These are phyloP conservation scores for Hylaeus volcanicus DNA, from an alignment of 1,140 invertebrate genomes.

Conservation along the genomic window DNA sequence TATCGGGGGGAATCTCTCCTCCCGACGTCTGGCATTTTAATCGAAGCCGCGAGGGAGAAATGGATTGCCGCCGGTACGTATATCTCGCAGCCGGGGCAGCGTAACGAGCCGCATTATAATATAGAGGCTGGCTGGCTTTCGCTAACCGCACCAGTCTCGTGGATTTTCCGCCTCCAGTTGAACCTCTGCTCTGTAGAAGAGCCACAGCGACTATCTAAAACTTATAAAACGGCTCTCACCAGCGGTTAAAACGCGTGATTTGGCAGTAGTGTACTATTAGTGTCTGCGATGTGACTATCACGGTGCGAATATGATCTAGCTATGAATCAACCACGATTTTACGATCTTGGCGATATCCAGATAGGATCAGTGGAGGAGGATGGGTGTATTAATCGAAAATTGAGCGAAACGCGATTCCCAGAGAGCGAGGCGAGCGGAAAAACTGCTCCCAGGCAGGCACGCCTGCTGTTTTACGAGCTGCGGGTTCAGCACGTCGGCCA, in stretches of 20 bases:
- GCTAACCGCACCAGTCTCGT: neutral
- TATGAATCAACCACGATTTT: no score
- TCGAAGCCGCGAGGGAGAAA: constrained; percentile 55
- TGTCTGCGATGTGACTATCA: no score
- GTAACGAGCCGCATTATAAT: constrained; percentile 54
- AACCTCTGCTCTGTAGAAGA: no score
- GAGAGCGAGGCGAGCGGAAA: constrained; percentile 56
- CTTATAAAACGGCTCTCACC: no score
- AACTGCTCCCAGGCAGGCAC: constrained; percentile 58
- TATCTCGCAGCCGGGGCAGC: constrained; percentile 19
- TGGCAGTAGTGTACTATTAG: no score
- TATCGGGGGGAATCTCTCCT: constrained; percentile 56
- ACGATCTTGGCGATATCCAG: neutral
- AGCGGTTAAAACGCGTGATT: no score
- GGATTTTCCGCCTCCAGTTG: neutral
- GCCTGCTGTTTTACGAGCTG: constrained; percentile 76
- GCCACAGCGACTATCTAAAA: no score
- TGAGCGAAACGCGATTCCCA: constrained; percentile 18
- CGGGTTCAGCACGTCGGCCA: constrained; percentile 72
- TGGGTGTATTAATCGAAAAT: neutral
- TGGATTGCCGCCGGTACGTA: constrained; percentile 33
- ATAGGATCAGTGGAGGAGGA: neutral
- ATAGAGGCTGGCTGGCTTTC: constrained; percentile 20
- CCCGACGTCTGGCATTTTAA: constrained; percentile 66
- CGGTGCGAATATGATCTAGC: no score